phyloP scores from a whole-genome alignment of 2,797 vertebrate genomes.

The Cossypha polioptera region DNA sequence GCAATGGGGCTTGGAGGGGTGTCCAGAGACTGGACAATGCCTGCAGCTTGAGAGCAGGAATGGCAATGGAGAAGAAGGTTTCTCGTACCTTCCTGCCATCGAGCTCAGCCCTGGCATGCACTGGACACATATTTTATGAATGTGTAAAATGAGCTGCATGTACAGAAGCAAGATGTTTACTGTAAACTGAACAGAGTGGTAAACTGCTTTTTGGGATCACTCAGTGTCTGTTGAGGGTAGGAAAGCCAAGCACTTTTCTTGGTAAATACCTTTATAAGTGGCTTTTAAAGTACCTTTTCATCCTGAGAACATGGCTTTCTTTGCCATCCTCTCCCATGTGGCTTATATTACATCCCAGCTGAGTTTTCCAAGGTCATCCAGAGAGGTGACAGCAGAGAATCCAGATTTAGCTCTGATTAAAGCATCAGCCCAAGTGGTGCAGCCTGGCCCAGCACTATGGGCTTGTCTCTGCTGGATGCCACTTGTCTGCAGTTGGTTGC shows the following conservation, averaged over 20 bases:
- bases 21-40: fast-evolving
- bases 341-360: not conserved
- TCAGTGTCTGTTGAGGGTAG: not conserved
- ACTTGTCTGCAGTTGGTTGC: not conserved
- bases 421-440: not conserved
- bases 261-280: not conserved
- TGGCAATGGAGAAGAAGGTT: not conserved
- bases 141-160: not conserved
- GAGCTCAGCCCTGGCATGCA: fast-evolving
- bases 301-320: not conserved
- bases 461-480: not conserved
- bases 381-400: not conserved
- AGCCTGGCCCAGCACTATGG: fast-evolving
- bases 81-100: fast-evolving
- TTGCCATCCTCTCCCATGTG: not conserved
- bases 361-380: not conserved
- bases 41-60: not conserved
- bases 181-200: not conserved
- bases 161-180: not conserved
- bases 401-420: not conserved
- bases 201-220: not conserved
- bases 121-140: not conserved
- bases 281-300: not conserved
- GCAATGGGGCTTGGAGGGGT: not conserved
- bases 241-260: not conserved